Percentiles rank a stretch among this genome's conserved stretches.
These are phyloP conservation scores for Nyctibius bracteatus DNA, from an alignment of 2,113 vertebrate species.

Conservation along the genomic window DNA sequence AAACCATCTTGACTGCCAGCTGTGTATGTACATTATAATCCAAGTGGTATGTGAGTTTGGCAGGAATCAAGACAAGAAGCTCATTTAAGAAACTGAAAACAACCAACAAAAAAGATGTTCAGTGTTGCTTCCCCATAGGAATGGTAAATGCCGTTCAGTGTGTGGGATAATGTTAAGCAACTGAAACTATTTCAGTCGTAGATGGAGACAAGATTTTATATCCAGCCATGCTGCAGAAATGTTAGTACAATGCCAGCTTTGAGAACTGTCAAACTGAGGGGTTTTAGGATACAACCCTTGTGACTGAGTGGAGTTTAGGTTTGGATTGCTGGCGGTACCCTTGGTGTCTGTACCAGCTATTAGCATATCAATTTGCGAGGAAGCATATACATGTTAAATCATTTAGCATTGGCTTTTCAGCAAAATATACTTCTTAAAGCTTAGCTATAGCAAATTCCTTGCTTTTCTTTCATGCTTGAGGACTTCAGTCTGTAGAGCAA, in stretches of 20 bases:
- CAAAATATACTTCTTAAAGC: background rate
- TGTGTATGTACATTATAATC: background rate
- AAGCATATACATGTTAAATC: background rate
- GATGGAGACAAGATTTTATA: background rate
- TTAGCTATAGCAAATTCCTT: background rate
- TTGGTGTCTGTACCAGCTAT: background rate
- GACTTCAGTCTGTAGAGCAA: background rate
- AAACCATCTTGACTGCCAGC: background rate
- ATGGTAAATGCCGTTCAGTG: background rate
- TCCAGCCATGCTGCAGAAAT: background rate
- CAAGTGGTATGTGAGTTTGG: background rate
- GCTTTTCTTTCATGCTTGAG: background rate
- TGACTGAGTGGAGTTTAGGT: background rate
- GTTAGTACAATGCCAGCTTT: background rate
- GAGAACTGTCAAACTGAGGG: background rate
- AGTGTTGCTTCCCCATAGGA: background rate
- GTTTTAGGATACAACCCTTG: background rate
- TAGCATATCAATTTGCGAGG: background rate
- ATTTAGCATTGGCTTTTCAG: background rate
- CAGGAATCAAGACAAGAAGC: background rate
- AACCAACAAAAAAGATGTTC: background rate
- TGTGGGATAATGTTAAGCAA: rapidly evolving
- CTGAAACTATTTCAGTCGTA: background rate
- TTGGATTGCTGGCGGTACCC: background rate
- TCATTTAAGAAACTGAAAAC: background rate